Base-by-base conservation (phyloP, 2,888 invertebrate species). In the Lasius platythorax region DNA sequence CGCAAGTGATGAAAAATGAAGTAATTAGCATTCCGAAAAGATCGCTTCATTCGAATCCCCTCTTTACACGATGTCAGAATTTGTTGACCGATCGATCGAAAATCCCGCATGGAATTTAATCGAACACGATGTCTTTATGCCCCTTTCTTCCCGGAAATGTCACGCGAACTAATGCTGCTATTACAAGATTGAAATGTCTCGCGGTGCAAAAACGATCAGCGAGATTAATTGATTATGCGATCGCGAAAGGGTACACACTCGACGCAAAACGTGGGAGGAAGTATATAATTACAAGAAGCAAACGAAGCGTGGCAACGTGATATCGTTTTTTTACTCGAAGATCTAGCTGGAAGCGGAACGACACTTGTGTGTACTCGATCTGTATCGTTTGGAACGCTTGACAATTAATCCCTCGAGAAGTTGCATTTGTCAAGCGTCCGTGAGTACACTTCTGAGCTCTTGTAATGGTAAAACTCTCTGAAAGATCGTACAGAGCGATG, bases 21-120 rank as follows among this genome's bases (percentile, higher is more conserved):
- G 87, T 89, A 91, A 92, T 92, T 92, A 92, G 88, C 89, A 89
- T 87, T 82, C 84, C 90, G 58, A 70, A 84, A 78, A 85, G 85
- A 84, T 76, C 53, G 73, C 50, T 72, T 70, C 84, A 64, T 82
- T 68, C 70, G 40, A 67, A 70, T 40, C 43, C 67, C 50, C 66
- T 72, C 61, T 58, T 76, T 56, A 37, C 68, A 53, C 15, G 23
- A 40, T 40, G 33, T 58, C 9, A 40, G 9, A 66, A 33, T 50
- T n/a, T n/a, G 23, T 50, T 5, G 67, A n/a, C n/a, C 83, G 53
- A 53, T 85, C 79, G 84, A 85, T 87, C 84, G 82, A 66, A 70
- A 70, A 66, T 83, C 84, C 50, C 72, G n/a, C n/a, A 58, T 82
- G 72, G 61, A 88, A 86, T 87, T 85, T 83, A 86, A 82, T 43